These are phyloP conservation scores for Diplolepis rosae DNA, from an alignment of 2,888 invertebrate species.

Conservation along the genomic window DNA sequence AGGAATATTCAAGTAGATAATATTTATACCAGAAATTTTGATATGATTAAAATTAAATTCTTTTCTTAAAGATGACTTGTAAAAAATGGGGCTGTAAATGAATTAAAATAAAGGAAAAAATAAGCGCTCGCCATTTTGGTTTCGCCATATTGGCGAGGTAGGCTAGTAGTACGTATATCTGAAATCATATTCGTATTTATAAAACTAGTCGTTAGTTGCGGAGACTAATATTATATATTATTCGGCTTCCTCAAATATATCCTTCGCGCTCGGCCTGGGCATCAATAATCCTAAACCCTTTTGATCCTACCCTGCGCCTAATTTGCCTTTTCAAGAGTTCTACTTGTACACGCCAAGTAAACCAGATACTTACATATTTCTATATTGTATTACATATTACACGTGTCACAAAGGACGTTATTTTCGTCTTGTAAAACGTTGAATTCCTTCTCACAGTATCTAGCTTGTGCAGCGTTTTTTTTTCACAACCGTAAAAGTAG, in stretches of 20 bases:
- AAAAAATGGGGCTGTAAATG: no score
- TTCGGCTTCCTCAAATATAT: conserved; percentile 58
- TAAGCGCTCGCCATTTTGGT: conserved; percentile 36
- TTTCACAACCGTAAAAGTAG: conserved; percentile 73
- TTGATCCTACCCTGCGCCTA: conserved; percentile 54
- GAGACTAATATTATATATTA: conserved; percentile 58
- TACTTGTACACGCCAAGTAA: conserved; percentile 63
- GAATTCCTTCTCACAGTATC: conserved; percentile 71
- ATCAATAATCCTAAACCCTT: conserved; percentile 56
- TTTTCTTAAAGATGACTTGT: no score
- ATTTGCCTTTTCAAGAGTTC: conserved; percentile 63
- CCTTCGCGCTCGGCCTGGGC: conserved; percentile 60
- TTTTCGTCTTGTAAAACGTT: conserved; percentile 69
- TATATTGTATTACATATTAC: conserved; percentile 51
- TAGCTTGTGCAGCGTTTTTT: conserved; percentile 74
- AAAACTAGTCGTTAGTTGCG: conserved; percentile 66
- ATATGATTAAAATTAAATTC: no score
- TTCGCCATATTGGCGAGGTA: conserved; percentile 47
- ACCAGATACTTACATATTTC: conserved; percentile 44
- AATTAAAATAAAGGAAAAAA: conserved; percentile 7
- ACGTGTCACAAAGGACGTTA: conserved; percentile 50
- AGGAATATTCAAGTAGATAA: no score
- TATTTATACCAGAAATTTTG: no score
- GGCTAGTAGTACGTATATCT: conserved; percentile 67
- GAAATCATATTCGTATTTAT: conserved; percentile 57